Evolutionary conservation across 2,888 invertebrate genomes (phyloP), one percentile per base, ranked within the genome.

Genomic region (Schizotus pectinicornis): DNA sequence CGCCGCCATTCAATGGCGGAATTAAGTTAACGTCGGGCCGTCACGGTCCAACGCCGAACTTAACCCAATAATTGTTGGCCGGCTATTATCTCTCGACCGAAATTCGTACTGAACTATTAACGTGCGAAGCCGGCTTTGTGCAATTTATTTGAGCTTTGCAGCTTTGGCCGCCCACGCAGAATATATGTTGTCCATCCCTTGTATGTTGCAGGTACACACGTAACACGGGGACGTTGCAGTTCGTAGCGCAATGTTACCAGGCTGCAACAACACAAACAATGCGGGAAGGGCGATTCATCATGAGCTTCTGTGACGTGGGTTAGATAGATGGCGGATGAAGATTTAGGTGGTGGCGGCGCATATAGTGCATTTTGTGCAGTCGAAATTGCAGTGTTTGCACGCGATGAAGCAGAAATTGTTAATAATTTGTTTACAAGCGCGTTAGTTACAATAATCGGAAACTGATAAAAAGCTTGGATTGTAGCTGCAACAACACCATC

Each of bases 261-360:
- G 59, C 57, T 43, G 48, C 56, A 34, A 52, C 53, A 52, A 60
- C 64, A 53, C 61, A 65, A 63, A 67, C 65, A 67, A 63, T 66
- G 59, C 62, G 46, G 47, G 55, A 63, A 58, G 46, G 63, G 63
- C 50, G 61, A 66, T 67, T 65, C 62, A 67, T 67, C 67, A 67
- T 42, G 36, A 22, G 52, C 57, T 42, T 58, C 47, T 56, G 52
- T 60, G 59, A 59, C 61, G 5, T 22, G 22, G 61, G 64, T 53
- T 57, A 56, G 57, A 54, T 59, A 57, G 64, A 49, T 51, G 52
- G 59, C 46, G 54, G 64, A 65, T 61, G 63, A 65, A 67, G 67
- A 67, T 67, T 67, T 67, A 67, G 62, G 59, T 53, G 34, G 56
- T 63, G 62, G 59, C 45, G 22, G 56, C 62, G 54, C n/a, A n/a